Base-by-base conservation (phyloP, 2,888 invertebrate species). In the Pelosia muscerda region DNA sequence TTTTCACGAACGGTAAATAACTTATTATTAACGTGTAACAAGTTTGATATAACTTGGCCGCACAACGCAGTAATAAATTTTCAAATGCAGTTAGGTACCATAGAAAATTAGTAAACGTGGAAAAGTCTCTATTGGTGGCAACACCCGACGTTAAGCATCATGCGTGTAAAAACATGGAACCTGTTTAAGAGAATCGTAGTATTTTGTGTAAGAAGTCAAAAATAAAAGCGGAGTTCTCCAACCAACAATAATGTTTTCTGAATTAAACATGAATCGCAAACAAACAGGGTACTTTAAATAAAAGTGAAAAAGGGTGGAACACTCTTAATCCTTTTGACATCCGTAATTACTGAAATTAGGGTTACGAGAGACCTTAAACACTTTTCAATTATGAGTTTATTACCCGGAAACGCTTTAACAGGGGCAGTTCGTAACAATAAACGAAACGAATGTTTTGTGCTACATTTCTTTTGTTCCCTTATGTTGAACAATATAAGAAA, bases 81-180 rank as follows among this genome's bases (percentile, higher is more conserved):
- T 78, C 77, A 84, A n/a, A 49, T 2, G 2, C 49, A 84, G 82
- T 82, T 81, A 80, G 81, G 81, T 79, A 74, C 88, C 85, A 84
- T 88, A 86, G 89, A 88, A 88, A 88, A 88, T 83, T 81, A 81
- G 83, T 72, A 79, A 85, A 86, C 83, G 83, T 83, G 84, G 81
- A 85, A 81, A 86, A 85, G 82, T 82, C 84, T 83, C 85, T 86
- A 88, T 90, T 86, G 86, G 84, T 81, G 79, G 84, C 71, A 81
- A 76, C 88, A 90, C 86, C 87, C 85, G 76, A 88, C 82, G 79
- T 83, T 84, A 81, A 79, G 74, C 82, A 77, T 78, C 70, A 73
- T 76, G 73, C 68, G 66, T 72, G 68, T 76, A 77, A 79, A 79
- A 73, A 72, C 69, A 77, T 69, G 64, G 77, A 72, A 76, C 75